Conservation (phyloP, 2,113 vertebrate species). For the Mus pahari region DNA sequence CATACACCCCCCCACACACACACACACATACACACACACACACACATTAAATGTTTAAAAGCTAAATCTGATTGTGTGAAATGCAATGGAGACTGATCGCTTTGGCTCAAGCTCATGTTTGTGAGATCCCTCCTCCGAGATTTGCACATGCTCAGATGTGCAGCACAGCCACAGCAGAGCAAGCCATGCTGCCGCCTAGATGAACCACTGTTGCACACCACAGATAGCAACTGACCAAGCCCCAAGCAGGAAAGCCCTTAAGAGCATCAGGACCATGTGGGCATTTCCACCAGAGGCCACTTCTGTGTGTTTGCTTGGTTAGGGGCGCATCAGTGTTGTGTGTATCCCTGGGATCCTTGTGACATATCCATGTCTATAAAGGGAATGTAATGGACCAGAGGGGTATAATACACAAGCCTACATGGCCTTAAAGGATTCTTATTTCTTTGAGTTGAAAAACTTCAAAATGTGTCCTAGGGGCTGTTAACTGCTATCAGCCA, state of each 20-base stretch:
- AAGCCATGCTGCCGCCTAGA: rapidly evolving
- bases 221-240: not conserved
- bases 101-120: not conserved
- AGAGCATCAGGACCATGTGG: not conserved
- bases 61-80: not conserved
- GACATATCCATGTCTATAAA: not conserved
- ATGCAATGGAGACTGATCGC: not conserved
- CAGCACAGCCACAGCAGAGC: not conserved
- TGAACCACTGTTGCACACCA: not conserved
- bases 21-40: not conserved
- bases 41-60: not conserved
- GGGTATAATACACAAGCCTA: rapidly evolving
- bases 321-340: not conserved
- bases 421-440: not conserved
- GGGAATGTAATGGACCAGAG: not conserved
- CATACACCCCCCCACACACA: too few relatives aligned
- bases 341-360: not conserved
- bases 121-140: not conserved
- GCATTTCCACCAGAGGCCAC: not conserved
- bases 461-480: not conserved
- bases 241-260: rapidly evolving
- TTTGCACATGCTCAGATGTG: not conserved
- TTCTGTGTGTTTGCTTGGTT: not conserved
- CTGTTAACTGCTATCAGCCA: not conserved
- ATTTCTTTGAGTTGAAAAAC: not conserved